Evolutionary conservation across 2,888 invertebrate species (phyloP).

Genomic region (Thecocarcelia acutangulata): DNA sequence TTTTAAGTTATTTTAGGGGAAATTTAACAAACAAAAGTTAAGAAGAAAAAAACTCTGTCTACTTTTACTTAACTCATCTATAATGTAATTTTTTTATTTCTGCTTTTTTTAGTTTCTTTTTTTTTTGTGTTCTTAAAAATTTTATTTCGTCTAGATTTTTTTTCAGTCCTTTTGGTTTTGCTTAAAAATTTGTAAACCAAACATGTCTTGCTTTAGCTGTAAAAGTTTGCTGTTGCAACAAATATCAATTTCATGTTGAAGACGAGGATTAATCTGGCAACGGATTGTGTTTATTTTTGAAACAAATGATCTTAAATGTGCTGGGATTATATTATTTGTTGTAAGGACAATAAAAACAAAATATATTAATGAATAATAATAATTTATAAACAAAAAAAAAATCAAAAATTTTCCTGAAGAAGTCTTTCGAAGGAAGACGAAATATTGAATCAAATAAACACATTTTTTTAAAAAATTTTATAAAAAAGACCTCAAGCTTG

Average conservation of each 20-base stretch:
- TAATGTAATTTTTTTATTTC: slow-evolving; percentile 39
- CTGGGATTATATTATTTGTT: slow-evolving; percentile 38
- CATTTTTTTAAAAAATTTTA: too few relatives aligned
- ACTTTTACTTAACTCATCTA: slow-evolving; percentile 45
- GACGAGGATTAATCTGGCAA: slow-evolving; percentile 42
- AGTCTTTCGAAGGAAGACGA: too few relatives aligned
- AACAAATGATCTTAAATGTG: slow-evolving; percentile 52
- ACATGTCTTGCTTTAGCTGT: slow-evolving; percentile 50
- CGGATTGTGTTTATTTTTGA: slow-evolving; percentile 30
- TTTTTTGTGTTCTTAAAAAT: neutral
- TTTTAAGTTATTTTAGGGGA: neutral
- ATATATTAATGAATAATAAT: neutral
- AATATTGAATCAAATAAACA: too few relatives aligned
- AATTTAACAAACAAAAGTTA: slow-evolving; percentile 5
- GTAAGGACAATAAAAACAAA: neutral
- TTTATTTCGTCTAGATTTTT: slow-evolving; percentile 9
- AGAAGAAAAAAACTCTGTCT: slow-evolving; percentile 34
- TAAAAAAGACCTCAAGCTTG: too few relatives aligned
- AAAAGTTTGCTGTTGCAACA: slow-evolving; percentile 44
- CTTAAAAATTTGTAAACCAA: slow-evolving; percentile 51
- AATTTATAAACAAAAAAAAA: too few relatives aligned
- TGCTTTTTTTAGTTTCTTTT: neutral
- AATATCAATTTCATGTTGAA: slow-evolving; percentile 55
- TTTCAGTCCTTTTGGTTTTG: neutral
- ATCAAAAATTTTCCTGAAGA: too few relatives aligned